Percentiles rank a stretch among this genome's conserved stretches.
Evolutionary conservation across 1,140 invertebrate genomes (phyloP).

Genomic region (Hyles vespertilio): DNA sequence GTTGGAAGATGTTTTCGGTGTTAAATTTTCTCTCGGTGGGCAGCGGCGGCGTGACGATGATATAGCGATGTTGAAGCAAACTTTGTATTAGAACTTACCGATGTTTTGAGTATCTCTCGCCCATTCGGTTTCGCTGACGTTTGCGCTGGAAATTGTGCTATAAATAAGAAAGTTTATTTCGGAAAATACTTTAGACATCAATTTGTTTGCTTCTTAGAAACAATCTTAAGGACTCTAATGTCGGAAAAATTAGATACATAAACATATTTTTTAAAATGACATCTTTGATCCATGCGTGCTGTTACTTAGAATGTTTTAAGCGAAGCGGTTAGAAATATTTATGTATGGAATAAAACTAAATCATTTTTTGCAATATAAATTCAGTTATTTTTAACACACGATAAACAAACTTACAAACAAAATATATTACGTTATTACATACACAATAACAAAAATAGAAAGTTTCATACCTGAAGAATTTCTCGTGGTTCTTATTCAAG

Average conservation of each 20-base stretch:
- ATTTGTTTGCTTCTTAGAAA: background rate
- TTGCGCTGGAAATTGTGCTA: conserved; percentile 34
- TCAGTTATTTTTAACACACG: too few species aligned
- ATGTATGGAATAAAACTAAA: too few species aligned
- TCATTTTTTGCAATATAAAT: too few species aligned
- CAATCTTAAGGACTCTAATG: too few species aligned
- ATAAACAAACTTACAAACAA: too few species aligned
- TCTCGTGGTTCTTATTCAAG: conserved; percentile 1
- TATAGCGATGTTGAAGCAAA: conserved; percentile 26
- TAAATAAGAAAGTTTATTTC: conserved; percentile 29
- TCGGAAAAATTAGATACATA: too few species aligned
- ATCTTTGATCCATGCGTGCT: too few species aligned
- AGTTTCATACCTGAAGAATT: conserved; percentile 11
- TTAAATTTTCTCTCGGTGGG: background rate
- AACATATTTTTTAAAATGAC: too few species aligned
- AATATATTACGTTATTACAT: too few species aligned
- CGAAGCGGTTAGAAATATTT: too few species aligned
- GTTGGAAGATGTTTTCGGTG: conserved; percentile 18
- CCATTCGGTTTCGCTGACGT: conserved; percentile 31
- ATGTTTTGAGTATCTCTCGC: conserved; percentile 18
- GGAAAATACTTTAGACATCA: too few species aligned
- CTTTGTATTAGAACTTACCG: conserved; percentile 33
- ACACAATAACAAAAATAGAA: background rate
- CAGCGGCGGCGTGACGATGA: conserved; percentile 18
- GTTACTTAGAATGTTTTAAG: too few species aligned